Evolutionary conservation across 2,797 vertebrate genomes (phyloP).

Genomic region (Poeciliopsis presidionis): DNA sequence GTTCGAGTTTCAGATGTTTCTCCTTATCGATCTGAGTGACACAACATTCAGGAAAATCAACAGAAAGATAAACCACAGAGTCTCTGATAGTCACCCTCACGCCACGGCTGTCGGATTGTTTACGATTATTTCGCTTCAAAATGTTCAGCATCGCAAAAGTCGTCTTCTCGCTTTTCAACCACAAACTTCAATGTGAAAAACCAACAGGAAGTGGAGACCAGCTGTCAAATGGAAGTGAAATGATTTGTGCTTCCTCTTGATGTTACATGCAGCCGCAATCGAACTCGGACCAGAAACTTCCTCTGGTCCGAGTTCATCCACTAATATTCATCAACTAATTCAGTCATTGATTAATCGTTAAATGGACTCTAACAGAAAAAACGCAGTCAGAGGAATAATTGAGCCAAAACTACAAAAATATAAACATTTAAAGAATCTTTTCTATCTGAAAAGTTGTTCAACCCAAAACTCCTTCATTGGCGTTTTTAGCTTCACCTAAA

Average conservation of each 20-base stretch:
- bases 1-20: not conserved
- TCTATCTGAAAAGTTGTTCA: no score
- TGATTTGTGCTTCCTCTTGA: not conserved
- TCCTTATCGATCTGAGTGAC: not conserved
- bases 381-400: no score
- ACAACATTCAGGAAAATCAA: not conserved
- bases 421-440: no score
- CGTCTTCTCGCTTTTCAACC: not conserved
- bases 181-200: not conserved
- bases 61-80: not conserved
- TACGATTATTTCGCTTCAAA: not conserved
- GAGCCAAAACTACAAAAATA: no score
- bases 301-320: no score
- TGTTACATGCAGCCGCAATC: no score
- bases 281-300: no score
- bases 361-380: no score
- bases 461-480: no score
- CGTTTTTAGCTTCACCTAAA: no score
- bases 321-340: no score
- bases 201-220: not conserved
- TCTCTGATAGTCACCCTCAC: not conserved
- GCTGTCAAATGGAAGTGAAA: not conserved
- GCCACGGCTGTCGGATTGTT: not conserved
- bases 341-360: no score
- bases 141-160: not conserved